Conservation (phyloP, 2,797 vertebrate species). For the Knipowitschia caucasica region DNA sequence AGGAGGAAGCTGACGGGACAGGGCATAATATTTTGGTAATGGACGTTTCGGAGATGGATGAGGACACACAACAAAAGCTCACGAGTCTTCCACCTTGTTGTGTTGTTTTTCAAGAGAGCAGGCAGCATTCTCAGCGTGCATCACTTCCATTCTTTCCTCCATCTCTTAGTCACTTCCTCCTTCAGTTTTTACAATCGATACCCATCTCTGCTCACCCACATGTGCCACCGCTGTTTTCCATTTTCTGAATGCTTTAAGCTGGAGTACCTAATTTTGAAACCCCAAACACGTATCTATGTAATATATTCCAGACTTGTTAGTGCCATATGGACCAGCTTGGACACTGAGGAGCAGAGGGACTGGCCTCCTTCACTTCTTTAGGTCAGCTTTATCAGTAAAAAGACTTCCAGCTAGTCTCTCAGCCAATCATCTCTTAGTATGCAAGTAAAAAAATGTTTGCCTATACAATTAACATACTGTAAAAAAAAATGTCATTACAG, state of each 20-base stretch:
- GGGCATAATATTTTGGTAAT: conserved; percentile 9
- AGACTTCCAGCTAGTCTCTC: too few relatives aligned
- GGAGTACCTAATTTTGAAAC: too few relatives aligned
- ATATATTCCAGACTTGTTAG: too few relatives aligned
- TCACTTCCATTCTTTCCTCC: conserved; percentile 15
- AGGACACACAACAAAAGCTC: conserved; percentile 6
- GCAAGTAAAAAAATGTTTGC: too few relatives aligned
- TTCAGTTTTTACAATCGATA: conserved; percentile 28
- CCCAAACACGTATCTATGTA: too few relatives aligned
- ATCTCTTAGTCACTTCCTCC: conserved; percentile 42
- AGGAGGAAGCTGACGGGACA: background rate
- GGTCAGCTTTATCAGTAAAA: too few relatives aligned
- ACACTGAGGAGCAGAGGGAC: too few relatives aligned
- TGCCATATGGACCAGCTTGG: too few relatives aligned
- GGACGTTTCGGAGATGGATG: background rate
- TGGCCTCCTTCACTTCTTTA: too few relatives aligned
- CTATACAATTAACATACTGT: too few relatives aligned
- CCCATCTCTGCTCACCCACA: conserved; percentile 19
- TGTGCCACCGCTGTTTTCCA: conserved; percentile 1
- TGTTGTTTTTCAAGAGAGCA: conserved; percentile 12
- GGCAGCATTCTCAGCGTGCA: conserved; percentile 7
- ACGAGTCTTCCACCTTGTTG: conserved; percentile 3
- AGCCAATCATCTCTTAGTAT: too few relatives aligned
- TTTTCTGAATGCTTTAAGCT: conserved; percentile 6
- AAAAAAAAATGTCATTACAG: too few relatives aligned